Evolutionary conservation across 2,113 vertebrate species (phyloP).

Genomic region (Sphaerodactylus townsendi): DNA sequence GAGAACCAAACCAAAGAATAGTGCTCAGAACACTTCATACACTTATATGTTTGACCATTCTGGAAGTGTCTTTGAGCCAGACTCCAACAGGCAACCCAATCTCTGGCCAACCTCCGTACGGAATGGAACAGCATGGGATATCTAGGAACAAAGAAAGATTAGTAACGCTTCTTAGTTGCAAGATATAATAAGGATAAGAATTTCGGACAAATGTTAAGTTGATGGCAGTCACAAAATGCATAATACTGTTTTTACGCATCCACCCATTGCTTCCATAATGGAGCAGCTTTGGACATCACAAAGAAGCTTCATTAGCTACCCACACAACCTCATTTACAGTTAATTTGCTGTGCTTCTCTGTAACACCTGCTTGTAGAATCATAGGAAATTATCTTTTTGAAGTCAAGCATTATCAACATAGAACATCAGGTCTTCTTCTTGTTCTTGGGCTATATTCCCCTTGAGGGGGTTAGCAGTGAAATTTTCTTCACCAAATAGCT

Average conservation of each 20-base stretch:
- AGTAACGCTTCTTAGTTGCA: not conserved
- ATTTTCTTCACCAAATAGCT: too few relatives aligned
- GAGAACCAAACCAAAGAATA: slow-evolving; percentile 61
- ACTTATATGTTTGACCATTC: slow-evolving; percentile 65
- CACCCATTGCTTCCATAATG: not conserved
- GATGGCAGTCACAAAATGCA: not conserved
- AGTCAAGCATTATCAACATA: too few relatives aligned
- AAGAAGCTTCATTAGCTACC: not conserved
- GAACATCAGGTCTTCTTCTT: too few relatives aligned
- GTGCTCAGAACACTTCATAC: slow-evolving; percentile 73
- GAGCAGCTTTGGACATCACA: not conserved
- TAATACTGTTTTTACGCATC: not conserved
- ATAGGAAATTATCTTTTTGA: too few relatives aligned
- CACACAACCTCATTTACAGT: not conserved
- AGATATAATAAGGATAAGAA: not conserved
- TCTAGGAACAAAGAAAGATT: slow-evolving; percentile 67
- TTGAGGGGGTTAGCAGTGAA: too few relatives aligned
- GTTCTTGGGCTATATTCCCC: too few relatives aligned
- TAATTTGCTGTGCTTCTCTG: too few relatives aligned
- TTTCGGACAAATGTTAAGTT: not conserved
- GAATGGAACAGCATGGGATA: slow-evolving; percentile 82
- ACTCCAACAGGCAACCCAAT: slow-evolving; percentile 68
- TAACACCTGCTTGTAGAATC: too few relatives aligned
- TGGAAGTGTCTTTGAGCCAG: slow-evolving; percentile 58
- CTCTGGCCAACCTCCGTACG: slow-evolving; percentile 78